Percentiles rank a stretch among this genome's conserved stretches.
These are phyloP conservation scores for Umimayanthus kanabou DNA, from an alignment of 92 coral and sea anemone species.

Conservation along the genomic window DNA sequence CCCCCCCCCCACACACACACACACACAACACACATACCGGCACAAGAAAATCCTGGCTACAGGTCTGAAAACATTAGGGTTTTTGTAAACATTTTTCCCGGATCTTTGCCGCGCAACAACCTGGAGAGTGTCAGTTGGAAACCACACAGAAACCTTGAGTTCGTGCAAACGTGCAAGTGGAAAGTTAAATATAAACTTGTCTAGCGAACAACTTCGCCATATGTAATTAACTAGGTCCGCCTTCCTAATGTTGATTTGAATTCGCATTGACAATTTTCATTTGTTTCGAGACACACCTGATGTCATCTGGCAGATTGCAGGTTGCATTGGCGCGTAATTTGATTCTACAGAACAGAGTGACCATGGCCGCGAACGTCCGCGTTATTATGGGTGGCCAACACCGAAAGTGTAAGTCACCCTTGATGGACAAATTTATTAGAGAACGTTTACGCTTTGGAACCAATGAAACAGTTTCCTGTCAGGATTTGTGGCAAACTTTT, in stretches of 20 bases:
- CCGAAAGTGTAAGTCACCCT: neutral
- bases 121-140: neutral
- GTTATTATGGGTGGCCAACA: neutral
- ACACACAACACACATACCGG: no score
- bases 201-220: neutral
- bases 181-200: neutral
- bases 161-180: neutral
- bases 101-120: neutral
- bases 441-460: neutral
- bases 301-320: neutral
- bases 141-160: neutral
- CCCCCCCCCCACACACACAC: no score
- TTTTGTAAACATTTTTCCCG: neutral
- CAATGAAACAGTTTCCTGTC: neutral
- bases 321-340: constrained; percentile 2
- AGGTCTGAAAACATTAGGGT: no score
- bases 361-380: neutral
- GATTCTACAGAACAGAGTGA: neutral
- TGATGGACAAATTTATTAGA: neutral
- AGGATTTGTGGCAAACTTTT: neutral
- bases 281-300: neutral
- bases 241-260: neutral
- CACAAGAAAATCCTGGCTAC: no score
- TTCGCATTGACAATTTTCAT: neutral
- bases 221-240: neutral